Conservation (phyloP, 2,797 vertebrate species). For the Syngnathus acus region DNA sequence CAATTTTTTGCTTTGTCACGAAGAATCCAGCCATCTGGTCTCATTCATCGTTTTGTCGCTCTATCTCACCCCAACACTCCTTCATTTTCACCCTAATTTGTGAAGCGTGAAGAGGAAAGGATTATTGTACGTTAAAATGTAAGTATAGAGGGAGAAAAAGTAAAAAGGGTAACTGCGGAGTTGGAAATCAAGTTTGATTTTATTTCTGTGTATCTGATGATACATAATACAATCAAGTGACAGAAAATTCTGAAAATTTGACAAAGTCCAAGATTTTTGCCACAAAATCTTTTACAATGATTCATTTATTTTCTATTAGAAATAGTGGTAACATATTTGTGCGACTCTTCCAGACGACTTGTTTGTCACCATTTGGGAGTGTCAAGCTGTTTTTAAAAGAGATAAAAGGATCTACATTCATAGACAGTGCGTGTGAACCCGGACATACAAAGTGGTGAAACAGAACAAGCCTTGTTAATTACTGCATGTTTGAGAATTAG, state of each 20-base stretch:
- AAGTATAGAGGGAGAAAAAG: neutral
- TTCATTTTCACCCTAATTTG: conserved; percentile 54
- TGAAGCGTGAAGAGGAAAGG: conserved; percentile 20
- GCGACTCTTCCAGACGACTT: neutral
- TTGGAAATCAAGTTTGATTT: neutral
- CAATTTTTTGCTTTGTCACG: conserved; percentile 51
- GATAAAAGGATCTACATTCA: no score
- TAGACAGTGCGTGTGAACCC: no score
- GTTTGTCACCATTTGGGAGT: neutral
- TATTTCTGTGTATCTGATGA: neutral
- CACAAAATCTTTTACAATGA: neutral
- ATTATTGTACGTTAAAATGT: neutral
- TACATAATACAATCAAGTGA: no score
- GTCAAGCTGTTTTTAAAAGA: no score
- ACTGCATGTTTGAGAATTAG: no score
- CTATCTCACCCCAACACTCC: neutral
- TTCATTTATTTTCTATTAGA: neutral
- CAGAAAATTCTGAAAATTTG: no score
- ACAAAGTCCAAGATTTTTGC: no score
- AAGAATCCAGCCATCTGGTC: conserved; percentile 59
- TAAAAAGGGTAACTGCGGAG: neutral
- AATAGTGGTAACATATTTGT: neutral
- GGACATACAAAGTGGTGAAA: no score
- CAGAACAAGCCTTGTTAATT: no score
- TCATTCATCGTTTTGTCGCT: conserved; percentile 53